Base-by-base conservation (phyloP, 2,797 vertebrate species). In the Kryptolebias ocellatus region DNA sequence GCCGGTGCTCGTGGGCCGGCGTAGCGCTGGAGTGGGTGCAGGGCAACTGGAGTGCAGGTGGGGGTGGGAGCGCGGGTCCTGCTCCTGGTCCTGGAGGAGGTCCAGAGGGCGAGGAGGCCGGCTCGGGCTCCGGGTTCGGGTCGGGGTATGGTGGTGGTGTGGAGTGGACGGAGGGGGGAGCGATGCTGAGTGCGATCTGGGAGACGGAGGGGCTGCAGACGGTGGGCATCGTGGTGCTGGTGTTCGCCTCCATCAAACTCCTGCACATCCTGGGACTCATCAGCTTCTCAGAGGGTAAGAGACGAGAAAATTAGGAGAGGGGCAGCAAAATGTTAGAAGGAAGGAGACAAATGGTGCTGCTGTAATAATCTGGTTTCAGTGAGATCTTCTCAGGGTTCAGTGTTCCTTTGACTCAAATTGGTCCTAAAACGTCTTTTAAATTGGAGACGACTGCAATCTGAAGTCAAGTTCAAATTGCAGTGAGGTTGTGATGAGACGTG, bases 201-300 rank as follows among this genome's bases (percentile, higher is more conserved):
- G 96, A 99, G 94, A 96, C 96, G 0, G 98, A 99, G 94, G 98
- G 98, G 87, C 95, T 99, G 82, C 98, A 99, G 88, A 99, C 98
- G 59, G 95, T 99, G 93, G 97, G 97, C 80, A 99, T 99, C 80
- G 97, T 99, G 90, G 93, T 98, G 94, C 95, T 99, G 84, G 96
- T 99, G 89, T 97, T 96, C 72, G 97, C 97, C 3, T 98, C 97
- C 20, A 95, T 99, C 90, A 99, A 99, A 92, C 95, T 99, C 87
- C 96, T 99, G 79, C 98, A 99, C 94, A 90, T 99, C 83, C 95
- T 99, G 87, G 98, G 98, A 87, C 94, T 99, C 91, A 98, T 99
- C 94, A 97, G 94, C 95, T 99, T 99, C 95, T 96, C 97, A 3
- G 96, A 99, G 96, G 98, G 98, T 99, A 98, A 98, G 96, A 57